These are phyloP conservation scores for Alethe castanea DNA, from an alignment of 2,113 vertebrate genomes.

Conservation along the genomic window DNA sequence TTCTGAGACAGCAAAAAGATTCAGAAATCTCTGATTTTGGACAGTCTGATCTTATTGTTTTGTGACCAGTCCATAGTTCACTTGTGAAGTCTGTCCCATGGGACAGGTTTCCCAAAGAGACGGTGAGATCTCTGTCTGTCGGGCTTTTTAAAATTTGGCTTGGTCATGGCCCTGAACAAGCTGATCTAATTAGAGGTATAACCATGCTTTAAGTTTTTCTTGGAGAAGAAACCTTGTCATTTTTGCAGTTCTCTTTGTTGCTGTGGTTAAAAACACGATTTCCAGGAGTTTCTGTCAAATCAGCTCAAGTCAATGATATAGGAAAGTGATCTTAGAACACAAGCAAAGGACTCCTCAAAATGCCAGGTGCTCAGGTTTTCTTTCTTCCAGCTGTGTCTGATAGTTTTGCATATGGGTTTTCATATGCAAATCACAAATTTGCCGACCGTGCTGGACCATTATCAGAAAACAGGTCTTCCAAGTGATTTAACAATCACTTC, in stretches of 20 bases:
- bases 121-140: not conserved
- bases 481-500: not conserved
- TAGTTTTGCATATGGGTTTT: slow-evolving; percentile 64
- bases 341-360: slow-evolving; percentile 52
- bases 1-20: not conserved
- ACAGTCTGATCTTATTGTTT: not conserved
- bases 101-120: not conserved
- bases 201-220: not conserved
- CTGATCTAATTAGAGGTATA: not conserved
- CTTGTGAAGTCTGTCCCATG: not conserved
- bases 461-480: not conserved
- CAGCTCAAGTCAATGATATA: not conserved
- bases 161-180: not conserved
- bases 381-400: slow-evolving; percentile 36
- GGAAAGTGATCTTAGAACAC: slow-evolving; percentile 43
- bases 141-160: not conserved
- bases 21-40: not conserved
- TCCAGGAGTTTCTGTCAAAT: not conserved
- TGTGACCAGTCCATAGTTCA: accelerated
- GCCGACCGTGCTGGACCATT: not conserved
- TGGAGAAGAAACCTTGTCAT: not conserved
- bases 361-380: slow-evolving; percentile 18
- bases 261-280: not conserved
- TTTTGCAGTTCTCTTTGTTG: not conserved
- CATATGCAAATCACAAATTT: slow-evolving; percentile 54